phyloP scores from a whole-genome alignment of 2,113 vertebrate species.

The Gymnocephalus cernua region DNA sequence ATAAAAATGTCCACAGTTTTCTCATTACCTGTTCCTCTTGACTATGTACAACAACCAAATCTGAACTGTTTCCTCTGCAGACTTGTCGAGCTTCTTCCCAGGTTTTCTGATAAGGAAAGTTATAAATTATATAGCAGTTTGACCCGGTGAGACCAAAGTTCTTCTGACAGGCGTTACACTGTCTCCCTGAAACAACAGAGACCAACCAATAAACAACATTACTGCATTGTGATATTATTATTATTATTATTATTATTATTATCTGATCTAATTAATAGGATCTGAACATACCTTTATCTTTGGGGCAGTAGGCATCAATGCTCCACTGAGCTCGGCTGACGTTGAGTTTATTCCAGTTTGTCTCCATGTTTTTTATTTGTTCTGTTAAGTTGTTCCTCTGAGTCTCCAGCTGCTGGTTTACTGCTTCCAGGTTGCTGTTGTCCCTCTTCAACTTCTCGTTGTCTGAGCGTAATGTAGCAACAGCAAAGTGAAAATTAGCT shows the following conservation, averaged over 20 bases:
- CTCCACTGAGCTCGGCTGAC: no score
- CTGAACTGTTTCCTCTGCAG: no score
- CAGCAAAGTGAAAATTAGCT: no score
- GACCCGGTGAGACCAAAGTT: rapidly evolving
- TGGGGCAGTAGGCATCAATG: no score
- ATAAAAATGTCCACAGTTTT: no score
- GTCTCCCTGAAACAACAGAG: not conserved
- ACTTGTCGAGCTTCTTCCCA: no score
- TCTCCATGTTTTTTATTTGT: not conserved
- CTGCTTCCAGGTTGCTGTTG: rapidly evolving
- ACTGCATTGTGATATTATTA: rapidly evolving
- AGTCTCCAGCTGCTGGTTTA: not conserved
- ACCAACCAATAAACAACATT: not conserved
- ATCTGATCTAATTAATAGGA: not conserved
- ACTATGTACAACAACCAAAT: no score
- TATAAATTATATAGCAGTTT: conserved; percentile 14
- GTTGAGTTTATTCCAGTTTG: no score
- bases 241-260: not conserved
- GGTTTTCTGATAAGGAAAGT: no score
- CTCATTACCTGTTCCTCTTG: no score
- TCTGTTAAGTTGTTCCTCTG: conserved; percentile 3
- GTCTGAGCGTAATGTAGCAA: no score
- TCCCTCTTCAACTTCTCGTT: not conserved
- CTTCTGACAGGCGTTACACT: rapidly evolving
- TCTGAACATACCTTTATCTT: not conserved